phyloP scores from a whole-genome alignment of 2,888 invertebrate species.

The Drosophila anceps region DNA sequence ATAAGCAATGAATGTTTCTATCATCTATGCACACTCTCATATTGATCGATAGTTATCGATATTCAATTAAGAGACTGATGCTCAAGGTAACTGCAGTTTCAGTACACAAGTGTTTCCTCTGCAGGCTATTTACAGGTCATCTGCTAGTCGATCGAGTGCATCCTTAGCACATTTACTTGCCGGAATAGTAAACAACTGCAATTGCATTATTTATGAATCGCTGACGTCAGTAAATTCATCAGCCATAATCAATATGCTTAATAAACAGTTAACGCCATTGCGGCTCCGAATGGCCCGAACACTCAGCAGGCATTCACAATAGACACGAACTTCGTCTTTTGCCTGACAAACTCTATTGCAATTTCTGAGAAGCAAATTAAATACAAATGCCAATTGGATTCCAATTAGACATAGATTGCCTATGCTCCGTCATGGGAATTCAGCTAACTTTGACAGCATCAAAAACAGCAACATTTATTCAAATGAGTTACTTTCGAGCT shows the following conservation, averaged over 20 bases:
- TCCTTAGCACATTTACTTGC: not conserved
- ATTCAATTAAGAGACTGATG: not conserved
- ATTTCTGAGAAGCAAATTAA: not conserved
- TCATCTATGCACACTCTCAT: not conserved
- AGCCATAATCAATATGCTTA: constrained; percentile 9
- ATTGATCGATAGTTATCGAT: not conserved
- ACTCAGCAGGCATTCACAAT: not conserved
- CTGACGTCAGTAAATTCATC: constrained; percentile 8
- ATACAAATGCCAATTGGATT: not conserved
- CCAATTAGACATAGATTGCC: not conserved
- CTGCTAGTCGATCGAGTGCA: not conserved
- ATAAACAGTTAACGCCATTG: constrained; percentile 1
- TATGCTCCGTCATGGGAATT: not conserved
- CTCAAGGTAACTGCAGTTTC: not conserved
- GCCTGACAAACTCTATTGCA: not conserved
- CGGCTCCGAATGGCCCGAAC: not conserved
- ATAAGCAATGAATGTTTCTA: too few species aligned
- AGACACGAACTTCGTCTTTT: not conserved
- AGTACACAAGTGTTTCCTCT: too few species aligned
- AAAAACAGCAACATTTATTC: not conserved
- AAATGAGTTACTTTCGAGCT: not conserved
- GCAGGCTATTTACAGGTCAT: not conserved
- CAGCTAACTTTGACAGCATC: not conserved
- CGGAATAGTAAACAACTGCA: constrained; percentile 4
- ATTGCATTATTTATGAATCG: constrained; percentile 10